phyloP scores from a whole-genome alignment of 1,140 invertebrate species.

The Venturia canescens region DNA sequence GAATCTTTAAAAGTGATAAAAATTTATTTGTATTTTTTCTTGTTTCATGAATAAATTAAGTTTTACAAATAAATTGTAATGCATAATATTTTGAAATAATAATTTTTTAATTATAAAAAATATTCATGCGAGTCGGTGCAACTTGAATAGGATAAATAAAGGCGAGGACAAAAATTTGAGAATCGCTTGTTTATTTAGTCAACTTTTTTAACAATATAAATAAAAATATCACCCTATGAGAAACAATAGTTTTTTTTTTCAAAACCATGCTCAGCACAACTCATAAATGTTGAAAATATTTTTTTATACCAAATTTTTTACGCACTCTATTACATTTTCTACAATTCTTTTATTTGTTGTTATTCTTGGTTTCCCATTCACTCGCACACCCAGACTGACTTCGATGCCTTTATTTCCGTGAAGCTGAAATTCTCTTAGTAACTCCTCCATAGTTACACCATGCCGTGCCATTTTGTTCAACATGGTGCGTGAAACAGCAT shows the following conservation, averaged over 20 bases:
- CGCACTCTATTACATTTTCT: not conserved
- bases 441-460: slow-evolving; percentile 43
- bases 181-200: not conserved
- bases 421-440: slow-evolving; percentile 29
- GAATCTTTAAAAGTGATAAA: no score
- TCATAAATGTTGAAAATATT: not conserved
- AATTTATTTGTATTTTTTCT: no score
- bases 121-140: slow-evolving; percentile 14
- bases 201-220: not conserved
- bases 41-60: no score
- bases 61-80: no score
- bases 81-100: not conserved
- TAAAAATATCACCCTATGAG: not conserved
- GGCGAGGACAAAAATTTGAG: slow-evolving; percentile 3
- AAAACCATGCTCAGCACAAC: slow-evolving; percentile 1
- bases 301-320: not conserved
- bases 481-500: slow-evolving; percentile 25
- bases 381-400: slow-evolving; percentile 14
- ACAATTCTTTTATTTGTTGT: slow-evolving; percentile 6
- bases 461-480: slow-evolving; percentile 50
- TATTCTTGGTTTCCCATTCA: not conserved
- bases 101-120: slow-evolving; percentile 14
- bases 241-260: not conserved
- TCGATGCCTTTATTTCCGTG: slow-evolving; percentile 20
- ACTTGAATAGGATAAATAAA: slow-evolving; percentile 1